Evolutionary conservation across 2,113 vertebrate species (phyloP).

Genomic region (Trematocara macrostoma): DNA sequence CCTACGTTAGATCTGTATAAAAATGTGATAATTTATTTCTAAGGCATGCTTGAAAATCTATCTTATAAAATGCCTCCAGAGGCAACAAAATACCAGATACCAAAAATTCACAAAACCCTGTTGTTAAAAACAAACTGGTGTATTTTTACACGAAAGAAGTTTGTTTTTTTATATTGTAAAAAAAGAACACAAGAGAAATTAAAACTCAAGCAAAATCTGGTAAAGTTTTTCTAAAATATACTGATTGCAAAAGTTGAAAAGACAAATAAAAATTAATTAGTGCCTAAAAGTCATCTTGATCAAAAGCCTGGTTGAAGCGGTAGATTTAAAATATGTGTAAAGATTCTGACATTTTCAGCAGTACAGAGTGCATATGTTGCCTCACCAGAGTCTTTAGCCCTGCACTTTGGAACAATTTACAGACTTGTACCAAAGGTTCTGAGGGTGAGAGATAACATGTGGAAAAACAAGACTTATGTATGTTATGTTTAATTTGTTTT

Average conservation of each 20-base stretch:
- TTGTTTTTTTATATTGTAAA: neutral
- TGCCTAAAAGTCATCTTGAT: neutral
- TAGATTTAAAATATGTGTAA: neutral
- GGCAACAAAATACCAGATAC: neutral
- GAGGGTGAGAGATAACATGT: neutral
- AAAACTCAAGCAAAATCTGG: neutral
- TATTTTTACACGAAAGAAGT: neutral
- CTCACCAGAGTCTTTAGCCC: neutral
- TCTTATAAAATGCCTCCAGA: neutral
- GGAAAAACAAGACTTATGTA: neutral
- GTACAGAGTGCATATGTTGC: neutral
- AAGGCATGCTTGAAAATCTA: neutral
- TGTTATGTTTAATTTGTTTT: neutral
- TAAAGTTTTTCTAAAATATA: neutral
- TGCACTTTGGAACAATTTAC: neutral
- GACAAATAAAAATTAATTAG: neutral
- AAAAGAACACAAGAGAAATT: neutral
- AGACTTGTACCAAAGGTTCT: neutral
- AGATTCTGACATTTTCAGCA: neutral
- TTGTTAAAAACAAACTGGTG: neutral
- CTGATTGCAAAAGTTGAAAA: neutral
- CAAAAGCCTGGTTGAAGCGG: neutral
- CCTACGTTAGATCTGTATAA: fast-evolving
- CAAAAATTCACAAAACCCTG: neutral
- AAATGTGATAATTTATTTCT: neutral